Conservation (phyloP, 2,888 invertebrate species). For the Erebia ligea region DNA sequence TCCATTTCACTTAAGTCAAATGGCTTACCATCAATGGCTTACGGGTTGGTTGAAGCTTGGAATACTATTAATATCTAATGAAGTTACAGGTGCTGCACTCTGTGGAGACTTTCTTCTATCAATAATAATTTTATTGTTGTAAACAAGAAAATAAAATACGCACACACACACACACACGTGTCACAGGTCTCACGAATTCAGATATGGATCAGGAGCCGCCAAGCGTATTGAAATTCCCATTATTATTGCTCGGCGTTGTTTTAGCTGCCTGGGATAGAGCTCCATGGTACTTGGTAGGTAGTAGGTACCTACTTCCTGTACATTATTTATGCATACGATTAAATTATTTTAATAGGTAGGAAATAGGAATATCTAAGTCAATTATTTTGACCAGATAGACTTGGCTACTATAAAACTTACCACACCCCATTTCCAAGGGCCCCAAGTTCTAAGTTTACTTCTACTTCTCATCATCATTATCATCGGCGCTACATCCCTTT, state of each 20-base stretch:
- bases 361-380: no score
- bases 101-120: not conserved
- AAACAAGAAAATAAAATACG: slow-evolving; percentile 9
- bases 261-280: slow-evolving; percentile 18
- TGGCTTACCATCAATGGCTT: no score
- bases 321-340: not conserved
- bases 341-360: not conserved
- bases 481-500: no score
- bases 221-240: slow-evolving; percentile 34
- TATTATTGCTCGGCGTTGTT: slow-evolving; percentile 27
- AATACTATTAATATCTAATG: no score
- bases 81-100: no score
- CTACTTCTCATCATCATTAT: no score
- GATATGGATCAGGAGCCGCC: slow-evolving; percentile 28
- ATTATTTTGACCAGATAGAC: no score
- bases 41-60: no score
- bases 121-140: not conserved
- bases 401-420: no score
- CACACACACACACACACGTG: not conserved
- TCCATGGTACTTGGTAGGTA: not conserved
- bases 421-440: no score
- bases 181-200: slow-evolving; percentile 24
- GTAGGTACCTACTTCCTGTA: not conserved
- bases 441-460: no score
- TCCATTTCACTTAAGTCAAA: no score